These are phyloP conservation scores for Intellagama lesueurii DNA, from an alignment of 2,797 vertebrate genomes.

Conservation along the genomic window DNA sequence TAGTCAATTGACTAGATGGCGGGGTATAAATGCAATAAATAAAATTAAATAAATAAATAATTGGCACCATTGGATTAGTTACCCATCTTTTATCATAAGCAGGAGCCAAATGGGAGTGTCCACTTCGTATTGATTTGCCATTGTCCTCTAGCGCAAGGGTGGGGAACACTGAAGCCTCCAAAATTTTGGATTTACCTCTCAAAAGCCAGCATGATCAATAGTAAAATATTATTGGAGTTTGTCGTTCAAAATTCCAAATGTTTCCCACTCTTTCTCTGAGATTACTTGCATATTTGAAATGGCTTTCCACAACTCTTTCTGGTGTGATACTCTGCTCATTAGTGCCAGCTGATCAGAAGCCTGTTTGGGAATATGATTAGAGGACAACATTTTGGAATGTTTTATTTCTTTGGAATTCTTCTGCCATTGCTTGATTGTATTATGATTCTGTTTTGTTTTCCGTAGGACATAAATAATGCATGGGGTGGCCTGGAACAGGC, in stretches of 20 bases:
- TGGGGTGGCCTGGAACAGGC: slow-evolving; percentile 95
- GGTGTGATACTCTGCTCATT: background rate
- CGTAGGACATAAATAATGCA: slow-evolving; percentile 93
- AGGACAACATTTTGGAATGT: background rate
- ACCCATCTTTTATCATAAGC: background rate
- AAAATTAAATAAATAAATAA: too few species aligned
- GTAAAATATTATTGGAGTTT: too few species aligned
- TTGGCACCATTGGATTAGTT: too few species aligned
- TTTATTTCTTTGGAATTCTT: slow-evolving; percentile 35
- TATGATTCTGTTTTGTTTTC: slow-evolving; percentile 24
- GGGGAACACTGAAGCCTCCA: too few species aligned
- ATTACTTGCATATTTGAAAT: too few species aligned
- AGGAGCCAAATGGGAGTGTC: background rate
- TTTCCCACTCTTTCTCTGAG: too few species aligned
- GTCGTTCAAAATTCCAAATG: too few species aligned
- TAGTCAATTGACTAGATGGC: too few species aligned
- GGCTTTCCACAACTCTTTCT: background rate
- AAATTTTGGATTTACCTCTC: too few species aligned
- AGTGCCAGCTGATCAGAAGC: background rate
- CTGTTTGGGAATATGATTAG: background rate
- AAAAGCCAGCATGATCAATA: too few species aligned
- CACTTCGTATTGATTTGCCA: background rate
- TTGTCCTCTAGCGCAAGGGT: background rate
- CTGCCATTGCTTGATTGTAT: background rate
- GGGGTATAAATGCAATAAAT: too few species aligned